Evolutionary conservation across 2,797 vertebrate species (phyloP), one percentile per base, ranked within the genome.

Genomic region (Lepilemur septentrionalis): DNA sequence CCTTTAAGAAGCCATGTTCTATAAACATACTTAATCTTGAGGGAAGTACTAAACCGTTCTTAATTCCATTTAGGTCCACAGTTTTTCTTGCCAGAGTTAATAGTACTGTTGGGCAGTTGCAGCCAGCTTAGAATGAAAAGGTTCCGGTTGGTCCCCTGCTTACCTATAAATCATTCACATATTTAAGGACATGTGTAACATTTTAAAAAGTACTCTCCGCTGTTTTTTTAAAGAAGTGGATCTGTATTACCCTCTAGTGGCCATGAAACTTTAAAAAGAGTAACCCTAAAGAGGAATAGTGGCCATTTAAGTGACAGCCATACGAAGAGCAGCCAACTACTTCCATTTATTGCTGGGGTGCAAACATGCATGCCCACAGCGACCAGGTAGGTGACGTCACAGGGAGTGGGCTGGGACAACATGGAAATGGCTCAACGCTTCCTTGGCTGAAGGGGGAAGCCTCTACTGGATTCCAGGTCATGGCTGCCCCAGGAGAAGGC

Each of bases 241-340:
- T 86, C n/a, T 86, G 15, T 76, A 73, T 67, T 69, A 89, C 86
- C 89, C 82, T 91, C 91, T 94, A 94, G 69, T 89, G 86, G 69
- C 38, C 30, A 50, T 67, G 20, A 92, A 84, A 81, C 57, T 72
- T n/a, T 76, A 23, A 82, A 57, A 80, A 38, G 41, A 20, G 41
- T 76, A 67, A 10, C 22, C 43, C 1, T 63, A 3, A 65, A 83
- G 32, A 28, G 41, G 12, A 81, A 61, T 2, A 65, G 65, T 30
- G 20, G 48, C 25, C 1, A 1, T 67, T 50, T 28, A 81, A 69
- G 61, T 52, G 55, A 14, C 52, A 11, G 32, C 41, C 5, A 3
- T 41, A 57, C 72, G 76, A 61, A 14, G 17, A 20, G 35, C 28
- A 63, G 10, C 43, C 70, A 11, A 17, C 5, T 3, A 4, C 15